phyloP scores from a whole-genome alignment of 2,888 invertebrate genomes.

The Chouioia cunea region DNA sequence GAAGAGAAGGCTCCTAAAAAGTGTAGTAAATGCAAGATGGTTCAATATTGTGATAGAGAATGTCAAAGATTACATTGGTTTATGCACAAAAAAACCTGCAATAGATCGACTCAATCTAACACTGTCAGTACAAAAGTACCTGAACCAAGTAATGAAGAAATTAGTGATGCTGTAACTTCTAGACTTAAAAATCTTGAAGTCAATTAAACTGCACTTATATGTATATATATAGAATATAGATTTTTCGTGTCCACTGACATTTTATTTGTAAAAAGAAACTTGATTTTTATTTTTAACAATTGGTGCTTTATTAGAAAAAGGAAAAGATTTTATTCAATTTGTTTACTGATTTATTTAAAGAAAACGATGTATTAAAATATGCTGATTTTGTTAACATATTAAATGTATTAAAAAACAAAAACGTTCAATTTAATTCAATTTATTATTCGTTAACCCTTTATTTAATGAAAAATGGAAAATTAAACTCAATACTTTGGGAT shows the following conservation, averaged over 20 bases:
- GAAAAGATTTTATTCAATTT: slow-evolving; percentile 9
- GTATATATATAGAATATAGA: slow-evolving; percentile 9
- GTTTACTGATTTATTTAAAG: neutral
- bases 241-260: slow-evolving; percentile 23
- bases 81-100: slow-evolving; percentile 88
- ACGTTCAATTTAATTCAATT: too few species aligned
- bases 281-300: slow-evolving; percentile 11
- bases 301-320: slow-evolving; percentile 17
- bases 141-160: slow-evolving; percentile 59
- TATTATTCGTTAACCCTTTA: too few species aligned
- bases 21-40: slow-evolving; percentile 94
- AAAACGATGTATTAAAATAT: slow-evolving; percentile 11
- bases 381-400: slow-evolving; percentile 15
- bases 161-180: slow-evolving; percentile 58
- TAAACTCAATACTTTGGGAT: too few species aligned
- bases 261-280: slow-evolving; percentile 19
- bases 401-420: slow-evolving; percentile 3
- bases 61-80: slow-evolving; percentile 96
- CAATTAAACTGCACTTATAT: slow-evolving; percentile 54
- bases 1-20: slow-evolving; percentile 92
- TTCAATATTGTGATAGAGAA: slow-evolving; percentile 93
- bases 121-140: slow-evolving; percentile 51
- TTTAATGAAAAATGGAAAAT: neutral
- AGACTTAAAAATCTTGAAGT: slow-evolving; percentile 60
- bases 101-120: slow-evolving; percentile 70